Conservation (phyloP, 1,140 invertebrate species). For the Lasioglossum baleicum region DNA sequence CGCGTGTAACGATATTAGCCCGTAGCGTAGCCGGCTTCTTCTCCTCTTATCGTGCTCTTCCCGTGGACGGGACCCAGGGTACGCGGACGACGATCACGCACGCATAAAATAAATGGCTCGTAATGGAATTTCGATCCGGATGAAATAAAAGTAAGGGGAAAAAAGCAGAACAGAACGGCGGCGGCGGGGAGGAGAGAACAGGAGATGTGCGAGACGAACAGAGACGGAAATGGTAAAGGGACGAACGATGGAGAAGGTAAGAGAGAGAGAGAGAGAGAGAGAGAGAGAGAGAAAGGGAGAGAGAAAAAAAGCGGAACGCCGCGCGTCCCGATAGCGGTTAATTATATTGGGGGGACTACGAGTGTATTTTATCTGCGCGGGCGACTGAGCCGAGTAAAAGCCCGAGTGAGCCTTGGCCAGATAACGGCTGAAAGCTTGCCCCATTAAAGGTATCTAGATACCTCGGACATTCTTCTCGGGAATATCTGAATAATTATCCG, state of each 20-base stretch:
- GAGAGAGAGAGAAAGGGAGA: conserved; percentile 15
- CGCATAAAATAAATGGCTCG: conserved; percentile 72
- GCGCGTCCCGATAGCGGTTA: conserved; percentile 71
- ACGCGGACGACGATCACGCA: conserved; percentile 61
- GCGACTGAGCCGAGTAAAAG: conserved; percentile 72
- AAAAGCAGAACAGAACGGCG: background rate
- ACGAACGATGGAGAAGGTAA: no score
- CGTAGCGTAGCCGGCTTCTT: conserved; percentile 15
- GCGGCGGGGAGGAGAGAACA: background rate
- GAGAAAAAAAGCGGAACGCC: conserved; percentile 40
- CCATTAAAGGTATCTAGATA: conserved; percentile 77
- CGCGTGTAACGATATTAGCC: conserved; percentile 40
- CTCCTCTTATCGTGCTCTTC: conserved; percentile 40
- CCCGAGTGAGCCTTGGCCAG: conserved; percentile 70
- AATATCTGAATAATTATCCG: conserved; percentile 76
- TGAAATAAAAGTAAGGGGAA: conserved; percentile 59
- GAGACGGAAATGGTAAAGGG: no score
- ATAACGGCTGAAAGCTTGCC: conserved; percentile 76
- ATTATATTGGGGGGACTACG: conserved; percentile 70
- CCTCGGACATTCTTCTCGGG: conserved; percentile 70
- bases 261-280: background rate
- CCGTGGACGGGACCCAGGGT: conserved; percentile 27
- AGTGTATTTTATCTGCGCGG: conserved; percentile 73
- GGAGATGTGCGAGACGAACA: no score
- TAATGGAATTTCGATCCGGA: conserved; percentile 75